Base-by-base conservation (phyloP, 2,797 vertebrate species). In the Cirrhinus mrigala region DNA sequence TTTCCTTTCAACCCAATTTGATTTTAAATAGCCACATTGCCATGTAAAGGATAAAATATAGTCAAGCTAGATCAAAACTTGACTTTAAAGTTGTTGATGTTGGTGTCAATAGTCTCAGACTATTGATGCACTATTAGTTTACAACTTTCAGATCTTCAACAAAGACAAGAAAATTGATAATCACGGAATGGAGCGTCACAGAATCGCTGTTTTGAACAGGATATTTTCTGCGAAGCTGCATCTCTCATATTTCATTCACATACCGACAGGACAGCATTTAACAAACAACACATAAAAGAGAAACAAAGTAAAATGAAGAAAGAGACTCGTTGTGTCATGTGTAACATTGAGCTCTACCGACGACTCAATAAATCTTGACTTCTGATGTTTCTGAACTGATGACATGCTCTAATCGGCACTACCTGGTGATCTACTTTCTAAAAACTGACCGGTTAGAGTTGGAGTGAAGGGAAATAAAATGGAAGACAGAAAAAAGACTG, bases 221-320 rank as follows among this genome's bases (percentile, higher is more conserved):
- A 29, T 81, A 56, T 93, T 75, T 87, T 93, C 92, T 93, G 92
- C 93, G 92, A 95, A 90, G 90, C 92, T 92, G 91, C 91, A 87
- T 91, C 0, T 84, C 89, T 93, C 85, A 91, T 88, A 90, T 90
- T 88, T 89, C 48, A 86, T 85, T 88, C 52, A 87, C 90, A 93
- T 88, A 89, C 78, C 81, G 86, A 91, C 83, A 92, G 80, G 89
- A 40, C 54, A 86, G 73, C 69, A 80, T 86, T 29, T 62, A 54
- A 87, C 83, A 88, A 87, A 91, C 89, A 89, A 90, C 87, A 92
- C 87, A 91, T 82, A 88, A 83, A 83, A 68, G 58, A 84, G 60
- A 86, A 71, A 88, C n/a, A 81, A 87, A 85, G 79, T 89, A 77
- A 89, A 79, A 71, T 52, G 44, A 44, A 62, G 18, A 73, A 74